Evolutionary conservation across 1,140 invertebrate species (phyloP).

Genomic region (Solenopsis fugax): DNA sequence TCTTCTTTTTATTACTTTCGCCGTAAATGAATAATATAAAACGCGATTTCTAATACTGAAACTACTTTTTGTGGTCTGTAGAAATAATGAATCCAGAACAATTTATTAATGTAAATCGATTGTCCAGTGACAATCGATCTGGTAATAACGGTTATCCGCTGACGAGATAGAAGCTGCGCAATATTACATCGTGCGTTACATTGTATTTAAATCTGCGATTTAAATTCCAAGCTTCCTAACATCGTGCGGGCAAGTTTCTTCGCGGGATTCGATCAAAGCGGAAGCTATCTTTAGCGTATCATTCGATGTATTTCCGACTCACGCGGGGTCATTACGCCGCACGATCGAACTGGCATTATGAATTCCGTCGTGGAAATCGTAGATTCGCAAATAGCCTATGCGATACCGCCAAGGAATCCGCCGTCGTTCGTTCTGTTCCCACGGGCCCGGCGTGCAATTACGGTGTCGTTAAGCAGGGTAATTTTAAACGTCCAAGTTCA

Average conservation of each 20-base stretch:
- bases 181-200: neutral
- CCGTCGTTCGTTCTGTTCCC: slow-evolving; percentile 53
- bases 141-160: neutral
- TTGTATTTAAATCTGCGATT: slow-evolving; percentile 20
- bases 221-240: slow-evolving; percentile 1
- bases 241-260: neutral
- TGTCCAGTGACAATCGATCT: neutral
- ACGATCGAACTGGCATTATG: slow-evolving; percentile 49
- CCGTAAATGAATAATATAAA: neutral
- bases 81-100: neutral
- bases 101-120: slow-evolving; percentile 18
- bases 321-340: slow-evolving; percentile 40
- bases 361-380: slow-evolving; percentile 56
- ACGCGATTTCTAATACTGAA: slow-evolving; percentile 9
- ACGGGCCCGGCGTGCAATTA: slow-evolving; percentile 53
- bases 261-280: slow-evolving; percentile 31
- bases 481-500: slow-evolving; percentile 65
- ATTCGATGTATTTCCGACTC: slow-evolving; percentile 43
- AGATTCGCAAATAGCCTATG: slow-evolving; percentile 40
- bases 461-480: slow-evolving; percentile 62
- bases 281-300: slow-evolving; percentile 56
- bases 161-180: neutral
- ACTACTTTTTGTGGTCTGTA: neutral
- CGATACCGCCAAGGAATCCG: slow-evolving; percentile 32
- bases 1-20: slow-evolving; percentile 25